Evolutionary conservation across 2,888 invertebrate genomes (phyloP).

Genomic region (Megastigmus dorsalis): DNA sequence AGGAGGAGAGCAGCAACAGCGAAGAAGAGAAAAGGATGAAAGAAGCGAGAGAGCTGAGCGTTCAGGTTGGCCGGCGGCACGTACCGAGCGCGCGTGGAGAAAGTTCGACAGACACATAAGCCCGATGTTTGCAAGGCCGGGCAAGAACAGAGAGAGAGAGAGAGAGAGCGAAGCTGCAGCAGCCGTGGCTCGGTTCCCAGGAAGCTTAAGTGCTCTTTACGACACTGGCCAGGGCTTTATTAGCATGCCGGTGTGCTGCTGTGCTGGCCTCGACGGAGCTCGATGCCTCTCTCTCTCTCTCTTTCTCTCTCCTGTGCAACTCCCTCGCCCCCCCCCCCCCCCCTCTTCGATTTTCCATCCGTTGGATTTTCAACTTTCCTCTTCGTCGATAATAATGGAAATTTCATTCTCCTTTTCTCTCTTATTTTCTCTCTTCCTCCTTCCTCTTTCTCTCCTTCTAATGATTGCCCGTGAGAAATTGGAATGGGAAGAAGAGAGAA

Average conservation of each 20-base stretch:
- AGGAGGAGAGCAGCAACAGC: background rate
- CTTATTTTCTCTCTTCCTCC: slow-evolving; percentile 1
- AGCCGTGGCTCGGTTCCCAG: background rate
- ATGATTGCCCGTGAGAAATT: background rate
- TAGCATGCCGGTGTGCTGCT: slow-evolving; percentile 28
- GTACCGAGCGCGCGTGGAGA: background rate
- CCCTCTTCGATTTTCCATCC: slow-evolving; percentile 37
- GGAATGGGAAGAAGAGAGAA: background rate
- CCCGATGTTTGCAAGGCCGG: slow-evolving; percentile 33
- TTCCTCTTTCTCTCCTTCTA: background rate
- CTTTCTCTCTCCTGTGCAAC: too few relatives aligned
- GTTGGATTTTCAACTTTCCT: slow-evolving; percentile 28
- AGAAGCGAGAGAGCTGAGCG: slow-evolving; percentile 9
- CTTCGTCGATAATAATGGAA: slow-evolving; percentile 33
- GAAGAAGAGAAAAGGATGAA: background rate
- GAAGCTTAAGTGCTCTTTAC: slow-evolving; percentile 37
- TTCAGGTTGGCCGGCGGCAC: background rate
- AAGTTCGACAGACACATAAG: slow-evolving; percentile 33
- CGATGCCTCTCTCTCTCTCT: too few relatives aligned
- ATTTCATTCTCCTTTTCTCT: slow-evolving; percentile 12
- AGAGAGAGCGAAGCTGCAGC: background rate
- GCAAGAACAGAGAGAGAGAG: background rate
- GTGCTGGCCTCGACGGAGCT: background rate
- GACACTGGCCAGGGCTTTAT: slow-evolving; percentile 41
- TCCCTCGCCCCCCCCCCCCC: background rate